Evolutionary conservation across 2,888 invertebrate genomes (phyloP).

Genomic region (Ctenicera cuprea): DNA sequence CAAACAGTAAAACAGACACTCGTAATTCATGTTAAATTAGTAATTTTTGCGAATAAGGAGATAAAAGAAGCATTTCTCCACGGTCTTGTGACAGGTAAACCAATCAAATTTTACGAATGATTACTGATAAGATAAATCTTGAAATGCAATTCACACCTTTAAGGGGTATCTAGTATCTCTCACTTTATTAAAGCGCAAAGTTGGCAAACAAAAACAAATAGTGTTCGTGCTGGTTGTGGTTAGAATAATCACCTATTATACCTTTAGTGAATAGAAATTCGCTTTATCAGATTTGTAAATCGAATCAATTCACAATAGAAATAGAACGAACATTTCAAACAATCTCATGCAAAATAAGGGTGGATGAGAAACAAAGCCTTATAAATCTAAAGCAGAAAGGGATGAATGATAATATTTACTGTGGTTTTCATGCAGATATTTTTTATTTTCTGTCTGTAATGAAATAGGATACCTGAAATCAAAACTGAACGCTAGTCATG

Average conservation of each 20-base stretch:
- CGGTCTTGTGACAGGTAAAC: neutral
- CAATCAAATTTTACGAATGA: neutral
- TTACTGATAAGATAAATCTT: neutral
- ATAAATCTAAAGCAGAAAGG: too few relatives aligned
- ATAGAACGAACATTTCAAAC: neutral
- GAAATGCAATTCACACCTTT: neutral
- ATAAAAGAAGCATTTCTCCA: neutral
- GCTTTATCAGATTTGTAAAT: conserved; percentile 8
- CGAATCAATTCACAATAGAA: neutral
- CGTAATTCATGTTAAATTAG: conserved; percentile 8
- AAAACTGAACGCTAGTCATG: too few relatives aligned
- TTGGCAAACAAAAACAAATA: conserved; percentile 4
- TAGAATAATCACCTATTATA: neutral
- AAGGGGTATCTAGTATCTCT: neutral
- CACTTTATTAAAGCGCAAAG: neutral
- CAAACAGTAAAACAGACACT: conserved; percentile 1
- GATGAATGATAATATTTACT: too few relatives aligned
- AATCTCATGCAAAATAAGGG: too few relatives aligned
- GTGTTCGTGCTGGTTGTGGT: neutral
- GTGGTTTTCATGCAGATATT: too few relatives aligned
- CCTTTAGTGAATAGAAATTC: conserved; percentile 2
- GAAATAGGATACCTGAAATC: too few relatives aligned
- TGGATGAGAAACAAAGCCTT: too few relatives aligned
- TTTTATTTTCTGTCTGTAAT: too few relatives aligned
- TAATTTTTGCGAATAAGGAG: neutral